phyloP scores from a whole-genome alignment of 1,140 invertebrate species.

The Vanessa atalanta region DNA sequence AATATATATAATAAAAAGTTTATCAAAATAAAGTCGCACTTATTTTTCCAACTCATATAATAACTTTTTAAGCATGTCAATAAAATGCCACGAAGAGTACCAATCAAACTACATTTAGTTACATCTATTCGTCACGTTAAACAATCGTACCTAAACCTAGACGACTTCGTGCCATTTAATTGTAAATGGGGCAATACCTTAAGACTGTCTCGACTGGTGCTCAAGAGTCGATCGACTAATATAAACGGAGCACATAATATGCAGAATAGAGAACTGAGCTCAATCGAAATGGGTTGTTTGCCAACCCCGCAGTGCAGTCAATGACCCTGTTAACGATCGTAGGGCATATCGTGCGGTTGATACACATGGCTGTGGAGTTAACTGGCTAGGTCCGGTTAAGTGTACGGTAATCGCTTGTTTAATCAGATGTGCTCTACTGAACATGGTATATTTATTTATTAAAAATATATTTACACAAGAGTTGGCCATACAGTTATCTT shows the following conservation, averaged over 20 bases:
- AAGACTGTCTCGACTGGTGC: constrained; percentile 1
- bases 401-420: background rate
- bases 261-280: constrained; percentile 42
- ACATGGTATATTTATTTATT: too few species aligned
- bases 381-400: background rate
- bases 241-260: constrained; percentile 38
- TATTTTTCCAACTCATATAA: background rate
- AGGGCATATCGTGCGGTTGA: constrained; percentile 37
- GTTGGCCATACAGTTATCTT: too few species aligned
- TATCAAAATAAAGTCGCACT: too few species aligned
- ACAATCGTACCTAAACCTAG: background rate
- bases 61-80: too few species aligned
- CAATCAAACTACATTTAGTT: too few species aligned
- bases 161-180: background rate
- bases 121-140: too few species aligned
- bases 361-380: constrained; percentile 34
- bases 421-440: background rate
- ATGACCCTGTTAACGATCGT: constrained; percentile 59
- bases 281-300: constrained; percentile 52
- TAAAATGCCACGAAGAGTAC: too few species aligned
- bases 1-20: too few species aligned
- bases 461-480: too few species aligned
- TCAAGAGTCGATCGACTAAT: constrained; percentile 15
- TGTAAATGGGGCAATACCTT: constrained; percentile 1
- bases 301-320: constrained; percentile 50